Conservation (phyloP, 2,113 vertebrate species). For the Psittacula cyanocephala region DNA sequence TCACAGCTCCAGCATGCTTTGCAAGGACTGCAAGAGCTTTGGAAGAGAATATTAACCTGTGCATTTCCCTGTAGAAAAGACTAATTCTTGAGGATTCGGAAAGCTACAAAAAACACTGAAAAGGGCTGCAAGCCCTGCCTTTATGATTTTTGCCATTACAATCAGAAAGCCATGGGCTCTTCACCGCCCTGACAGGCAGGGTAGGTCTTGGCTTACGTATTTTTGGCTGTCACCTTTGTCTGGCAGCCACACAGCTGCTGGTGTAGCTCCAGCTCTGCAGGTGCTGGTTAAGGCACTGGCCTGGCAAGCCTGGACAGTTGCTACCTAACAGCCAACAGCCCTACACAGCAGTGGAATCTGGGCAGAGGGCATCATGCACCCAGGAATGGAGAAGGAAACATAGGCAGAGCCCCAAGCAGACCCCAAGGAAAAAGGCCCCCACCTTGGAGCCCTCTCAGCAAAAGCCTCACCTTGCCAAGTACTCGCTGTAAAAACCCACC, state of each 20-base stretch:
- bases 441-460: no score
- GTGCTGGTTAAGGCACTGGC: background rate
- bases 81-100: background rate
- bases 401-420: background rate
- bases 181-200: background rate
- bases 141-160: background rate
- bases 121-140: background rate
- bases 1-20: background rate
- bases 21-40: background rate
- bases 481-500: accelerated
- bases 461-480: accelerated
- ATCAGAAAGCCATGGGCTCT: background rate
- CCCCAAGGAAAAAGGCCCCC: background rate
- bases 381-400: background rate
- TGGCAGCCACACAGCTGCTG: background rate
- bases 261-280: background rate
- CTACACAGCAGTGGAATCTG: accelerated
- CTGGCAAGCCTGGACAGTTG: background rate
- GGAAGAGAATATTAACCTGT: background rate
- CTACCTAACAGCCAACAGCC: background rate
- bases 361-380: background rate
- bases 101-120: background rate
- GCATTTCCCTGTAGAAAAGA: background rate
- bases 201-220: background rate
- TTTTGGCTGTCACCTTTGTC: background rate